Percentiles rank a stretch among this genome's conserved stretches.
phyloP scores from a whole-genome alignment of 2,888 invertebrate genomes.

The Volucella bombylans region DNA sequence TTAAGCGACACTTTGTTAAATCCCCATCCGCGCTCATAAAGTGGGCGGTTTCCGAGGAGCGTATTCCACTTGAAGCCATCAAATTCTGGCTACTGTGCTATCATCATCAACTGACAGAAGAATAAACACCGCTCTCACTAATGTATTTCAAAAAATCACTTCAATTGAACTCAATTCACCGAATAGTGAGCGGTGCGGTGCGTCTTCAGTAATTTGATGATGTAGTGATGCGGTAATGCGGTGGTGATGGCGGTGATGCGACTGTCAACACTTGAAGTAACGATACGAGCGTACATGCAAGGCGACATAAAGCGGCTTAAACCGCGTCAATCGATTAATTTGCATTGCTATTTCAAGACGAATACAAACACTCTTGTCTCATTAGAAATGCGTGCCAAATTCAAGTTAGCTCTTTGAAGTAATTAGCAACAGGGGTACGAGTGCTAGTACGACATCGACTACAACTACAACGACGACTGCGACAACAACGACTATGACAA shows the following conservation, averaged over 20 bases:
- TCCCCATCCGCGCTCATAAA: constrained; percentile 53
- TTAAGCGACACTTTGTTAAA: constrained; percentile 63
- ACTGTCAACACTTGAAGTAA: constrained; percentile 51
- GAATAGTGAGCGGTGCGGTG: constrained; percentile 17
- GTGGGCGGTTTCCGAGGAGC: constrained; percentile 69
- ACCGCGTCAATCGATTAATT: constrained; percentile 69
- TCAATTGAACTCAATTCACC: constrained; percentile 44
- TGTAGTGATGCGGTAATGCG: background rate
- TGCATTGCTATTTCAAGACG: constrained; percentile 69
- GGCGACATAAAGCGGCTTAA: constrained; percentile 57
- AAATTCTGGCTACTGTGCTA: constrained; percentile 54
- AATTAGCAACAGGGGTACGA: constrained; percentile 30
- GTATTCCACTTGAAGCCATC: constrained; percentile 44
- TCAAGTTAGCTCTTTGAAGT: constrained; percentile 45
- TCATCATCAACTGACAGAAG: constrained; percentile 44
- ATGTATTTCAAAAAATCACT: constrained; percentile 46
- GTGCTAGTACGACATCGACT: background rate
- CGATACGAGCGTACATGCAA: constrained; percentile 32
- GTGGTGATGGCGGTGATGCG: background rate
- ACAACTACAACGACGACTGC: constrained; percentile 22
- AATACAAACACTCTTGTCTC: constrained; percentile 62
- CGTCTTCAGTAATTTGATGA: background rate
- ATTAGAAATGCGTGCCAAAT: constrained; percentile 71
- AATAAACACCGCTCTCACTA: constrained; percentile 33
- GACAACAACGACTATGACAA: no score